phyloP scores from a whole-genome alignment of 2,113 vertebrate genomes.

The Eolophus roseicapilla region DNA sequence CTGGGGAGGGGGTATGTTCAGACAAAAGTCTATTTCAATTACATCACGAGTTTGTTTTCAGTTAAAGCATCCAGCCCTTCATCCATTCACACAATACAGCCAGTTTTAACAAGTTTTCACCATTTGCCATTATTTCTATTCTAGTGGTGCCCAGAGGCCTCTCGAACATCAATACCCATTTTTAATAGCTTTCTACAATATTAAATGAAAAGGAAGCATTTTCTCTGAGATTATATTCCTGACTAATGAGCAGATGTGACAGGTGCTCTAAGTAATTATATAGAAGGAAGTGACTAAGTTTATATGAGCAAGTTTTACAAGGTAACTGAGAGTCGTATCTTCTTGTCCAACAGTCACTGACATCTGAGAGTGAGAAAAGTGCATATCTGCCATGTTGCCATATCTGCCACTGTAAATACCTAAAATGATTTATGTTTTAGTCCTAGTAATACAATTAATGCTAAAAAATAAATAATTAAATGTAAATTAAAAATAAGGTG shows the following conservation, averaged over 20 bases:
- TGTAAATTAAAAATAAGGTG: not conserved
- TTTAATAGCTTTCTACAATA: not conserved
- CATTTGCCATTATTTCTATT: slow-evolving; percentile 6
- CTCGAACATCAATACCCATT: not conserved
- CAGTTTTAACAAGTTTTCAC: not conserved
- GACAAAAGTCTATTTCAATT: not conserved
- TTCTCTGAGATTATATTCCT: not conserved
- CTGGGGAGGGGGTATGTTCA: not conserved
- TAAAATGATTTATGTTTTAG: not conserved
- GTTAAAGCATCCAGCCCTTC: not conserved
- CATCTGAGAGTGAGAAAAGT: not conserved
- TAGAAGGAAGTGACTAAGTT: not conserved
- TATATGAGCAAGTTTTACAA: slow-evolving; percentile 9
- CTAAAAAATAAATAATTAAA: not conserved
- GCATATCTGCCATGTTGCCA: not conserved
- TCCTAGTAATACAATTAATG: not conserved
- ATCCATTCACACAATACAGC: not conserved
- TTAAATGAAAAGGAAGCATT: not conserved
- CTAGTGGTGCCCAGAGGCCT: not conserved
- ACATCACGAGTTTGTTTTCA: slow-evolving; percentile 6
- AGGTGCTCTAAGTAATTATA: slow-evolving; percentile 22
- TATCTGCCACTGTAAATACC: not conserved
- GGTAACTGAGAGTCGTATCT: not conserved
- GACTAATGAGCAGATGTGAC: slow-evolving; percentile 18
- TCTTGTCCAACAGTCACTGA: not conserved